phyloP scores from a whole-genome alignment of 2,113 vertebrate species.

The Laticauda laticaudata region DNA sequence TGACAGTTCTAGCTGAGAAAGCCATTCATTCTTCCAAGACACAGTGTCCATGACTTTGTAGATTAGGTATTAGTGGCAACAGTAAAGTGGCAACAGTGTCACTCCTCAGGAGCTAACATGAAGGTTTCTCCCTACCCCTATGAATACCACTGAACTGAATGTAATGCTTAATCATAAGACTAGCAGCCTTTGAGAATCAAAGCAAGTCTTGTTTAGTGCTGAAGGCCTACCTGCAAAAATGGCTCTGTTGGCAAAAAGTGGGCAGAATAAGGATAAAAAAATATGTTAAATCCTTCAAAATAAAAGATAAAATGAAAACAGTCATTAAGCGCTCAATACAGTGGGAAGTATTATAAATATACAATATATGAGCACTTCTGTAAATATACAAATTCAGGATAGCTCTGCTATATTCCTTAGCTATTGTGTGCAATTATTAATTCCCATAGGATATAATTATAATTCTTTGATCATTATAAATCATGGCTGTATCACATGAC shows the following conservation, averaged over 20 bases:
- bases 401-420: not conserved
- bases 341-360: not conserved
- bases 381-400: not conserved
- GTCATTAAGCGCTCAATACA: not conserved
- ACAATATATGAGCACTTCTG: not conserved
- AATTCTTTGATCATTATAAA: not conserved
- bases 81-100: not conserved
- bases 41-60: not conserved
- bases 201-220: not conserved
- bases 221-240: not conserved
- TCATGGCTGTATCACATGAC: not conserved
- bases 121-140: too few species aligned
- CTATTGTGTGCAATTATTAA: not conserved
- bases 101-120: not conserved
- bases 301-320: not conserved
- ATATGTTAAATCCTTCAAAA: not conserved
- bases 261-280: not conserved
- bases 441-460: not conserved
- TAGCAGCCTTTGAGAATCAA: not conserved
- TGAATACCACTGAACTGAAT: not conserved
- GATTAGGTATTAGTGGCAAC: not conserved
- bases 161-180: not conserved
- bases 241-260: not conserved
- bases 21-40: slow-evolving; percentile 17
- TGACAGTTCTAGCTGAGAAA: slow-evolving; percentile 18